Percentiles rank a stretch among this genome's conserved stretches.
Evolutionary conservation across 2,113 vertebrate species (phyloP).

Genomic region (Zosterops lateralis): DNA sequence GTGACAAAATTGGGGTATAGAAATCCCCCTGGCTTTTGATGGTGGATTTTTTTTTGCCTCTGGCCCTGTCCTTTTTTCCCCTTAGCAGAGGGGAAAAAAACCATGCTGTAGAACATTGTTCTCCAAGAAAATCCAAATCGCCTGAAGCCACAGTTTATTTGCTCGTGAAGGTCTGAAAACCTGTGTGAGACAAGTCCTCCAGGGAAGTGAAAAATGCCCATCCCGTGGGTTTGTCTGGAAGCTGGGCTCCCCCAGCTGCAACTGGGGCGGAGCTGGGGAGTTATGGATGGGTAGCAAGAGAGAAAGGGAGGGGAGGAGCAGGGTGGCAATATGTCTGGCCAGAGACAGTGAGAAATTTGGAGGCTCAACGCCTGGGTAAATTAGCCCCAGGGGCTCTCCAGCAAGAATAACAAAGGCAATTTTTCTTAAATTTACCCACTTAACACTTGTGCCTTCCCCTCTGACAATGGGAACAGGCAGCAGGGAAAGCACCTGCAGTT

Average conservation of each 20-base stretch:
- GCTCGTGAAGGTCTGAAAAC: not conserved
- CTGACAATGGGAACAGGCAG: not conserved
- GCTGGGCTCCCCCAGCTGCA: not conserved
- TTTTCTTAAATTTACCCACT: not conserved
- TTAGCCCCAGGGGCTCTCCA: not conserved
- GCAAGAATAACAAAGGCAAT: not conserved
- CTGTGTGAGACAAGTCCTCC: not conserved
- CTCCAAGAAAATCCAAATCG: not conserved
- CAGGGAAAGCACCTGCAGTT: not conserved
- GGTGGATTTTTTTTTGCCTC: not conserved
- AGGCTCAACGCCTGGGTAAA: rapidly evolving
- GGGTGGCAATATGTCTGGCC: not conserved
- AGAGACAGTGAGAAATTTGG: not conserved
- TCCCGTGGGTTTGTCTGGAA: not conserved
- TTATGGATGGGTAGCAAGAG: not conserved
- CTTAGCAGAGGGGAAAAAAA: not conserved
- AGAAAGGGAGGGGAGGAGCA: not conserved
- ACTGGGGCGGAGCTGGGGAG: not conserved
- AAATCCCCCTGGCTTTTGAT: not conserved
- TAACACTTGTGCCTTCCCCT: not conserved
- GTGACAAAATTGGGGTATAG: not conserved
- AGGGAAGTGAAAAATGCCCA: not conserved
- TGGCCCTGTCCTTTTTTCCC: not conserved
- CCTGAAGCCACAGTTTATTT: not conserved
- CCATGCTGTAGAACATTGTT: not conserved